Evolutionary conservation across 2,113 vertebrate genomes (phyloP).

Genomic region (Crotalus horridus): DNA sequence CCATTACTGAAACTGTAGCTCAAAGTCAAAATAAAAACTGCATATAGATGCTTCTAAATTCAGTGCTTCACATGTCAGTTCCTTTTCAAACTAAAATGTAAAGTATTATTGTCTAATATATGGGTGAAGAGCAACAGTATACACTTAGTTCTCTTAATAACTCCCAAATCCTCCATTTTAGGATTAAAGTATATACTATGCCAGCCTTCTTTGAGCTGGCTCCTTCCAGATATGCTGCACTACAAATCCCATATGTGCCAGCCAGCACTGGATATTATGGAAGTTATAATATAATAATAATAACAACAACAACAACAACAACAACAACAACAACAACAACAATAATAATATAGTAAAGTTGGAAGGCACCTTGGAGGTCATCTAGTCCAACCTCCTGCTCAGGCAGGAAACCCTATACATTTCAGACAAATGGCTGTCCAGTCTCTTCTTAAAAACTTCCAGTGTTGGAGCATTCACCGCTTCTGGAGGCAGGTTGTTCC

Average conservation of each 20-base stretch:
- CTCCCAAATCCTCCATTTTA: neutral
- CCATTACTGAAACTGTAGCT: neutral
- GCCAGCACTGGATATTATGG: neutral
- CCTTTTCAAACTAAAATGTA: neutral
- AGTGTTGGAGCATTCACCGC: too few relatives aligned
- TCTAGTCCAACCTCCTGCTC: too few relatives aligned
- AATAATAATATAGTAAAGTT: too few relatives aligned
- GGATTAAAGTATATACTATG: neutral
- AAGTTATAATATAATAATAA: neutral
- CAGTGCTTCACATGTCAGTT: neutral
- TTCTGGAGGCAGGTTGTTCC: too few relatives aligned
- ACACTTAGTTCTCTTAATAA: neutral
- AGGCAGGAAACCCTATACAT: too few relatives aligned
- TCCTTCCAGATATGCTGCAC: neutral
- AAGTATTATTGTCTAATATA: neutral
- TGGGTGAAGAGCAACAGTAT: neutral
- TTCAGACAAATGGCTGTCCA: too few relatives aligned
- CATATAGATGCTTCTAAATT: neutral
- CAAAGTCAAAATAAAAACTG: neutral
- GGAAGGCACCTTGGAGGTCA: too few relatives aligned
- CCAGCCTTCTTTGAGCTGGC: neutral
- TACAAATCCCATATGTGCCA: neutral
- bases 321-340: rapidly evolving
- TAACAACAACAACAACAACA: too few relatives aligned
- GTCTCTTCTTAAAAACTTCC: too few relatives aligned